Conservation (phyloP, 2,888 invertebrate species). For the Glaucopsyche alexis region DNA sequence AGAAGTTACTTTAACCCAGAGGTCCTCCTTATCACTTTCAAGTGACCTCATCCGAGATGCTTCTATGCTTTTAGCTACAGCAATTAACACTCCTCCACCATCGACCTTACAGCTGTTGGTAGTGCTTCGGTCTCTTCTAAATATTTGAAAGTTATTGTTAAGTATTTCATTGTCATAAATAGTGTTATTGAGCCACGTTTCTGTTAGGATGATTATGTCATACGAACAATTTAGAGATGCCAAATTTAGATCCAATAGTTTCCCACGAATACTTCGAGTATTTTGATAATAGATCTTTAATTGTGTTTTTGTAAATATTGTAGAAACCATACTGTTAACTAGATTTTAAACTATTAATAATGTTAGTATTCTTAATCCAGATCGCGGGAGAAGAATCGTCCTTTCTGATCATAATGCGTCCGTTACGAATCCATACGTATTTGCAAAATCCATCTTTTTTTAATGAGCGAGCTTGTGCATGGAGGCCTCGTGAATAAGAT, state of each 20-base stretch:
- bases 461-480: neutral
- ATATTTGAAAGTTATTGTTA: neutral
- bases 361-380: neutral
- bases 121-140: neutral
- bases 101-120: neutral
- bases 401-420: neutral
- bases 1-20: neutral
- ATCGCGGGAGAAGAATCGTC: neutral
- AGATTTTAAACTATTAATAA: neutral
- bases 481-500: neutral
- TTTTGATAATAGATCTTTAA: neutral
- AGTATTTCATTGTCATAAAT: neutral
- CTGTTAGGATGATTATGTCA: neutral
- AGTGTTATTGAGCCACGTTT: neutral
- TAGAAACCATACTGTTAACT: neutral
- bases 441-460: neutral
- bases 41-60: neutral
- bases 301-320: neutral
- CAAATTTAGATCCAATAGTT: neutral
- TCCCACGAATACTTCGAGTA: neutral
- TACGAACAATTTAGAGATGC: neutral
- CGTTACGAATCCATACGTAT: constrained; percentile 2
- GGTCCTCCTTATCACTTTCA: neutral
- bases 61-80: neutral
- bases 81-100: constrained; percentile 14